Evolutionary conservation across 2,888 invertebrate species (phyloP).

Genomic region (Stenodema calcarata): DNA sequence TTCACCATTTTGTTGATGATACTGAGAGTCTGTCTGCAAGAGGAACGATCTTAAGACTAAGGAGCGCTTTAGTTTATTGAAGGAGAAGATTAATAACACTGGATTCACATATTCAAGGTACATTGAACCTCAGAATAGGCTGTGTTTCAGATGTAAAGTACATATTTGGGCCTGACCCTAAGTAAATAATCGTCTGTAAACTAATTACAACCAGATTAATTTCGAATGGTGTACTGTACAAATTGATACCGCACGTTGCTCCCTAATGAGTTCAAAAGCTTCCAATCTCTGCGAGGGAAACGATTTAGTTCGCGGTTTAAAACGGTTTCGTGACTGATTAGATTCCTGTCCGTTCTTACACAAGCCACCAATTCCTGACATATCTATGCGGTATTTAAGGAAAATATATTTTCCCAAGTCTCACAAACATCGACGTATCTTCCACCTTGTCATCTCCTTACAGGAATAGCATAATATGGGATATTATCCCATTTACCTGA

Average conservation of each 20-base stretch:
- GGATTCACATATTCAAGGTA: too few species aligned
- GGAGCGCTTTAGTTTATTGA: too few species aligned
- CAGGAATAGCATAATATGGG: background rate
- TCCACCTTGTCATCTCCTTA: background rate
- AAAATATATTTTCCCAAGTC: background rate
- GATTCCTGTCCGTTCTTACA: background rate
- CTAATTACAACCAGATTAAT: background rate
- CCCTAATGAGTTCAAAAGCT: background rate
- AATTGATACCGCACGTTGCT: background rate
- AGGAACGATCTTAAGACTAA: too few species aligned
- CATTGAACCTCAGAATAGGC: too few species aligned
- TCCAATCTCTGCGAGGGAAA: background rate
- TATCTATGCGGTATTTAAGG: background rate
- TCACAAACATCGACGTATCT: background rate
- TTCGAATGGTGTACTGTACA: background rate
- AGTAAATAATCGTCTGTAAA: too few species aligned
- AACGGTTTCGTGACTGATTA: background rate
- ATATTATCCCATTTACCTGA: background rate
- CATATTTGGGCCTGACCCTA: too few species aligned
- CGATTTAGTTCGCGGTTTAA: background rate
- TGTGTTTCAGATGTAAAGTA: too few species aligned
- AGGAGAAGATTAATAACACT: too few species aligned
- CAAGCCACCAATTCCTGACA: background rate
- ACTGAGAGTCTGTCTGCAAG: too few species aligned
- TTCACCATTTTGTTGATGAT: too few species aligned